Conservation (phyloP, 1,140 invertebrate species). For the Orchesella cincta region DNA sequence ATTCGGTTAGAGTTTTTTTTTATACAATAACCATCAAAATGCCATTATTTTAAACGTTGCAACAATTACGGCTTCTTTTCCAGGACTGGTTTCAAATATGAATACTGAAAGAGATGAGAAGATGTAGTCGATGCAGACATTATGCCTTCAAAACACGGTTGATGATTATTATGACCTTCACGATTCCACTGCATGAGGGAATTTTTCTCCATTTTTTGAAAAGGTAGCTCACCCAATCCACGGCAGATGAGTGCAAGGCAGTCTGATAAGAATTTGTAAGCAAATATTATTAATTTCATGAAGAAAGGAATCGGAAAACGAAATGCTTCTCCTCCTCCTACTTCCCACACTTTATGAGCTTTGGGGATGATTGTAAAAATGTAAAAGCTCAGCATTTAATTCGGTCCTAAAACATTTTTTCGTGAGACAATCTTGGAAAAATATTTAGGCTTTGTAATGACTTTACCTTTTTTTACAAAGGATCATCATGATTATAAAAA, state of each 20-base stretch:
- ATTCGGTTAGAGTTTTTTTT: background rate
- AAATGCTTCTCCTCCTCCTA: background rate
- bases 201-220: background rate
- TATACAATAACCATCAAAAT: constrained; percentile 19
- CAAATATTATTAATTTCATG: no score
- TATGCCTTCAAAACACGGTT: background rate
- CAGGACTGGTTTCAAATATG: background rate
- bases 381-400: background rate
- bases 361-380: background rate
- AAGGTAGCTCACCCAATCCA: no score
- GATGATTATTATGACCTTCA: background rate
- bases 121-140: background rate
- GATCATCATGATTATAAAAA: background rate
- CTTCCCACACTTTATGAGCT: constrained; percentile 10
- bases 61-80: constrained; percentile 10
- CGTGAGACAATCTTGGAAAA: constrained; percentile 9
- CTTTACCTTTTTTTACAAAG: constrained; percentile 2
- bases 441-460: background rate
- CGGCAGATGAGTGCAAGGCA: no score
- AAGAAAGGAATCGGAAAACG: background rate
- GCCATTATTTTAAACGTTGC: constrained; percentile 7
- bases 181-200: background rate
- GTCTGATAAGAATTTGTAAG: background rate
- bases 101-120: background rate
- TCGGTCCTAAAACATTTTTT: background rate